Base-by-base conservation (phyloP, 1,140 invertebrate species). In the Aphidius ervi region DNA sequence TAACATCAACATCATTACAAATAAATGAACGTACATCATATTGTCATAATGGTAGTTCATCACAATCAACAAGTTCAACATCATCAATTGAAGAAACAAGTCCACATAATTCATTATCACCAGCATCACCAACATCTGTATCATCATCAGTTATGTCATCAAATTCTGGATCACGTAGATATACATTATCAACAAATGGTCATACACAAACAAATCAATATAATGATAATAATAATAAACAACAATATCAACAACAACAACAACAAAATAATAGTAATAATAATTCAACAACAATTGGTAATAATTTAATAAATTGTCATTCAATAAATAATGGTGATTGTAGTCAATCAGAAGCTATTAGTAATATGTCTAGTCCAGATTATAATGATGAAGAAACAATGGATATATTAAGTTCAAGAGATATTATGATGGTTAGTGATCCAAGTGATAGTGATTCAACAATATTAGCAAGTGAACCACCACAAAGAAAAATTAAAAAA, bases 121-220 rank as follows among this genome's bases (percentile, higher is more conserved):
- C 87, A 20, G 85, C 86, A 47, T 93, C 91, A 57, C 91, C 91
- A 9, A 92, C 90, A 60, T 92, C 90, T 31, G 88, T 91, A 62
- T 93, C 91, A 62, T 92, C 90, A 75, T 92, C 90, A 53, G 88
- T 90, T 60, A 90, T 92, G 88, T 91, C 90, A 56, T 87, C 86
- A 59, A 85, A 86, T 68, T 83, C 82, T 62, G 82, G 81, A 54
- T 84, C 78, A 56, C 75, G 77, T 70, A 74, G 78, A 74, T 78
- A 79, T 66, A 73, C 77, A 40, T 61, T 69, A n/a, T 68, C 63
- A 37, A 9, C 59, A 54, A 31, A 75, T 74, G 61, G 71, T 70
- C 57, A 73, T 77, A 48, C 77, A 72, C 48, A 66, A 49, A 39
- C 42, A 42, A 45, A 39, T 10, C 54, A 57, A 45, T 39, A 42